A percentile compares a stretch with the other conserved stretches of the same genome.
Conservation (phyloP, 2,888 invertebrate genomes). For the Holacanthella duospinosa region DNA sequence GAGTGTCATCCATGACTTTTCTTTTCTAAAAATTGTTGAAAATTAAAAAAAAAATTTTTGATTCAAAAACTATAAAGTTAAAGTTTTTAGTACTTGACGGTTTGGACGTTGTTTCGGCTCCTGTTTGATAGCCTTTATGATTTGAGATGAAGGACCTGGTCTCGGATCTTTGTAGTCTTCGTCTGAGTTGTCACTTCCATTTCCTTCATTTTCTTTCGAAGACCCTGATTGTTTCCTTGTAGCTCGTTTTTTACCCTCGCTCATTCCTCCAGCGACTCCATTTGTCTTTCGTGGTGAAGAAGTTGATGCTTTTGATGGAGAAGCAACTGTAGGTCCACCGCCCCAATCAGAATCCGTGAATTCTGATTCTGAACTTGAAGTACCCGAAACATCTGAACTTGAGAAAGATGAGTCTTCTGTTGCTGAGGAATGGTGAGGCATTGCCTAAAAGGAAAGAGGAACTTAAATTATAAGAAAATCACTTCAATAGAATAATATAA, state of each 20-base stretch:
- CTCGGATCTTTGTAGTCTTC: conserved; percentile 25
- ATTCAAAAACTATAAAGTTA: neutral
- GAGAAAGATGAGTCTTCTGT: conserved; percentile 5
- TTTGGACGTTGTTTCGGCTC: conserved; percentile 16
- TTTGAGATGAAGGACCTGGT: conserved; percentile 32
- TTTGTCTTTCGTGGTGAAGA: neutral
- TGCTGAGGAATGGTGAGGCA: neutral
- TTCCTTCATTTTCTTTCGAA: conserved; percentile 12
- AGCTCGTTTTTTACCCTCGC: conserved; percentile 7
- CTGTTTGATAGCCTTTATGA: conserved; percentile 16
- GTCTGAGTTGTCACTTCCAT: conserved; percentile 23
- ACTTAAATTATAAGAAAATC: neutral
- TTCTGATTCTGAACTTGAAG: conserved; percentile 25
- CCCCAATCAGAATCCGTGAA: conserved; percentile 36
- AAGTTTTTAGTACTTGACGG: conserved; percentile 6
- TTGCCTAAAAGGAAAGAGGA: neutral
- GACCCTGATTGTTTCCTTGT: conserved; percentile 8
- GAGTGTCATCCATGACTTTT: neutral
- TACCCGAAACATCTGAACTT: conserved; percentile 2
- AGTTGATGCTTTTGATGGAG: conserved; percentile 1
- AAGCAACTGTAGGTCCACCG: conserved; percentile 5
- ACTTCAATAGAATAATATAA: too few relatives aligned
- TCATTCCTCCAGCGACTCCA: neutral
- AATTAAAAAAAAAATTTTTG: neutral
- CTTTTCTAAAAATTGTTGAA: neutral